A percentile compares a stretch with the other conserved stretches of the same genome.
Evolutionary conservation across 2,797 vertebrate genomes (phyloP).

Genomic region (Bradypus variegatus): DNA sequence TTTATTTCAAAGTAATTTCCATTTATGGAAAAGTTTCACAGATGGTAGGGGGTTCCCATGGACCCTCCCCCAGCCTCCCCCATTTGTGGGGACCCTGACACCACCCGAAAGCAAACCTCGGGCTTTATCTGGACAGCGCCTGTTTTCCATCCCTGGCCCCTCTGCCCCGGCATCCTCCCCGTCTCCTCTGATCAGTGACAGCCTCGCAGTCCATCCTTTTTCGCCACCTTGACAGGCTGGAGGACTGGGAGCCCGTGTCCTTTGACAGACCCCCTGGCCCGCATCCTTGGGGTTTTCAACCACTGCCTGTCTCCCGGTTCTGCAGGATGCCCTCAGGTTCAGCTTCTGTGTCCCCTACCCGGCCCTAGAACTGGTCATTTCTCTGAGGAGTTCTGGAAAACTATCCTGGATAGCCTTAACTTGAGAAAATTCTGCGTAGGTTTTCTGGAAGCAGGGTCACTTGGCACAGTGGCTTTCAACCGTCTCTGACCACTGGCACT

Average conservation of each 20-base stretch:
- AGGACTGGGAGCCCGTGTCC: fast-evolving
- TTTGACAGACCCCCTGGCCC: neutral
- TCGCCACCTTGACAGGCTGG: neutral
- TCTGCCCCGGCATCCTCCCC: neutral
- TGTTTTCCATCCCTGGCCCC: neutral
- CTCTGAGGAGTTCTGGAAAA: neutral
- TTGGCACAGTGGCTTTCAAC: neutral
- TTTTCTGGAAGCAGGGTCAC: neutral
- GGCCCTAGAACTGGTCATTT: neutral
- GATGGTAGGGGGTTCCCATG: neutral
- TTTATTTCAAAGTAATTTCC: neutral
- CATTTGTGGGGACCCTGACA: neutral
- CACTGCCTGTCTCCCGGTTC: neutral
- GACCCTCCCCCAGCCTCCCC: neutral
- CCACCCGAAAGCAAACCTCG: fast-evolving
- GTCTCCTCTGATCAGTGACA: neutral
- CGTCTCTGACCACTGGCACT: neutral
- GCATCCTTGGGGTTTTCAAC: neutral
- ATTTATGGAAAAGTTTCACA: neutral
- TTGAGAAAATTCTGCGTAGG: neutral
- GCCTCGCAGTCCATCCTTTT: neutral
- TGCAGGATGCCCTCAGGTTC: neutral
- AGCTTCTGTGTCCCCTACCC: too few relatives aligned
- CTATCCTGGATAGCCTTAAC: neutral
- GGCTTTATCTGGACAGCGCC: too few relatives aligned